These are phyloP conservation scores for Clarias pachynema DNA, from an alignment of 2,797 vertebrate genomes.

Conservation along the genomic window DNA sequence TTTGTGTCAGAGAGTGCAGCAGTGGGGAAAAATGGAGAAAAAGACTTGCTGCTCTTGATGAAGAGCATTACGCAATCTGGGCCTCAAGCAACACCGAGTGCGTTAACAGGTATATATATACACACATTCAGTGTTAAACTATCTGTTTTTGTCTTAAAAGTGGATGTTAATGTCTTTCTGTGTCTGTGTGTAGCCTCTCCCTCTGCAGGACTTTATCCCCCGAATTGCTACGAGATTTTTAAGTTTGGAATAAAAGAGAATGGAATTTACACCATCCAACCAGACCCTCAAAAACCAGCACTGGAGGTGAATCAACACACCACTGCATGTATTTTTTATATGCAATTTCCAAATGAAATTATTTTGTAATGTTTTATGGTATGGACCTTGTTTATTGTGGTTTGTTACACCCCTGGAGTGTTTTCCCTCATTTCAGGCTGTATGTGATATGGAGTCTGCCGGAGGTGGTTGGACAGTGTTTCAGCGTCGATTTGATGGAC, in stretches of 20 bases:
- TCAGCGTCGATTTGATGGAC: conserved; percentile 77
- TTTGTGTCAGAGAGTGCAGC: conserved; percentile 69
- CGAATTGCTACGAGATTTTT: conserved; percentile 82
- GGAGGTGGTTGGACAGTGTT: conserved; percentile 83
- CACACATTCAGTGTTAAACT: conserved; percentile 1
- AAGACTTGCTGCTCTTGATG: conserved; percentile 77
- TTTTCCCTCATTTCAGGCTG: conserved; percentile 67
- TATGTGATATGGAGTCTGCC: conserved; percentile 82
- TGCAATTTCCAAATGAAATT: not conserved
- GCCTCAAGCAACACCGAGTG: conserved; percentile 46
- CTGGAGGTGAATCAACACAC: conserved; percentile 74
- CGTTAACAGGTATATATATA: conserved; percentile 68
- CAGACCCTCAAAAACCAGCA: conserved; percentile 72
- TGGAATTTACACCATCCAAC: conserved; percentile 85
- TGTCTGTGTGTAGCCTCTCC: conserved; percentile 66
- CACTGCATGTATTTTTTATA: conserved; percentile 57
- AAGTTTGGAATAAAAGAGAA: conserved; percentile 80
- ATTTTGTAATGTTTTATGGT: not conserved
- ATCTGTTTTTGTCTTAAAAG: conserved; percentile 23
- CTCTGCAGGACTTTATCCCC: conserved; percentile 71
- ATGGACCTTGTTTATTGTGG: not conserved
- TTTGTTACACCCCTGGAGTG: not conserved
- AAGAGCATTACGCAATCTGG: conserved; percentile 74
- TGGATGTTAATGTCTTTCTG: conserved; percentile 28
- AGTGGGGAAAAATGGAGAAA: conserved; percentile 74